Evolutionary conservation across 1,140 invertebrate genomes (phyloP).

Genomic region (Zaprionus inermis): DNA sequence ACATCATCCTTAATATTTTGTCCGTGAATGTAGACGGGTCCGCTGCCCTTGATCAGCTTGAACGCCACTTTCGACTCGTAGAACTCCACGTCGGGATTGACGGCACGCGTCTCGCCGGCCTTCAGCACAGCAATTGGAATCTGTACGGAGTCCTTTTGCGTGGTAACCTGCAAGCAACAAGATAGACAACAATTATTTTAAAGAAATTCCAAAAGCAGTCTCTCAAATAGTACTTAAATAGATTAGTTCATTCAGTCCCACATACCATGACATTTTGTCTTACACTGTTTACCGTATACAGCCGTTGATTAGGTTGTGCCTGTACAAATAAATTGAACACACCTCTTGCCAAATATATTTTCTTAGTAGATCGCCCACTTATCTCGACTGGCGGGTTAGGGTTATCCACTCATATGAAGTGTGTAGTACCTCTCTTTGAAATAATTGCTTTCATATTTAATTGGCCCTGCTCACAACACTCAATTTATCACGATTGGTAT

Average conservation of each 20-base stretch:
- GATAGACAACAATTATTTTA: neutral
- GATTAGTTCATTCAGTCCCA: neutral
- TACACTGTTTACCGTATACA: neutral
- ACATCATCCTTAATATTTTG: conserved; percentile 90
- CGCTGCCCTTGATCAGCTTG: conserved; percentile 88
- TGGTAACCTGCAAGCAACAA: conserved; percentile 87
- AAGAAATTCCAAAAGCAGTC: neutral
- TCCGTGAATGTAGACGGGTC: conserved; percentile 92
- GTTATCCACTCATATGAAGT: neutral
- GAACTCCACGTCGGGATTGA: conserved; percentile 92
- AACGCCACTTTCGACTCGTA: conserved; percentile 93
- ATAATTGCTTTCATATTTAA: neutral
- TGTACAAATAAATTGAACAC: neutral
- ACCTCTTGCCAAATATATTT: neutral
- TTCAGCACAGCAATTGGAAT: conserved; percentile 92
- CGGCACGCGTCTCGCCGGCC: conserved; percentile 90
- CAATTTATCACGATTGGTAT: neutral
- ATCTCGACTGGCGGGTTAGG: neutral
- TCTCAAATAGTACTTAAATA: neutral
- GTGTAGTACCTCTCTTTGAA: neutral
- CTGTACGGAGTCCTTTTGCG: conserved; percentile 92
- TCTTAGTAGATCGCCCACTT: neutral
- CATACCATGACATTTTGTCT: neutral
- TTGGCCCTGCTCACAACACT: neutral
- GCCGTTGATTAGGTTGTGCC: neutral